Conservation (phyloP, 2,888 invertebrate genomes). For the Flexamia atlantica region DNA sequence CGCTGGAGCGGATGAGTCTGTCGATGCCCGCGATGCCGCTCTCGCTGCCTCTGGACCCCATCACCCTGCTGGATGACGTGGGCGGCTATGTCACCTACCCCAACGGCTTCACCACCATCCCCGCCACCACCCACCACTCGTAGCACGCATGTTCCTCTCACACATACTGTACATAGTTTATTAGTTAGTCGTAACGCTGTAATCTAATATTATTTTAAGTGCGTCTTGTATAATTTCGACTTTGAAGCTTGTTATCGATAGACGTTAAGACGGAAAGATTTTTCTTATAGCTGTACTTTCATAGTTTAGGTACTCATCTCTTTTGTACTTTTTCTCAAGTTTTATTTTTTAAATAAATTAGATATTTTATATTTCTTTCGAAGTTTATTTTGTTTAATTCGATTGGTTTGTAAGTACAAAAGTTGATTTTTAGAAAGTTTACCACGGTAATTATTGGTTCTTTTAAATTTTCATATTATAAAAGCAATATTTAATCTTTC, state of each 20-base stretch:
- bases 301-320: constrained; percentile 15
- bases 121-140: constrained; percentile 38
- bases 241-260: constrained; percentile 3
- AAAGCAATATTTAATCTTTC: background rate
- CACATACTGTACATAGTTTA: constrained; percentile 34
- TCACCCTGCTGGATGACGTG: constrained; percentile 65
- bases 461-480: background rate
- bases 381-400: background rate
- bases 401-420: background rate
- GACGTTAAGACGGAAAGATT: background rate
- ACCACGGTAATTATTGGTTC: background rate
- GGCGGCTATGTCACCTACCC: constrained; percentile 65
- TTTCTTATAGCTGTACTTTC: constrained; percentile 31
- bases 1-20: constrained; percentile 82
- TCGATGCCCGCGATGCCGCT: constrained; percentile 70
- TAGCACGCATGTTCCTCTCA: constrained; percentile 23
- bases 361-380: constrained; percentile 20
- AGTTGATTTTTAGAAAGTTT: background rate
- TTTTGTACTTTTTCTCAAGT: constrained; percentile 48
- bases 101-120: constrained; percentile 65
- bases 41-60: constrained; percentile 64
- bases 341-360: constrained; percentile 33
- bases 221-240: constrained; percentile 17
- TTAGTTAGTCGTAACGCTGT: constrained; percentile 2
- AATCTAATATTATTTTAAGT: constrained; percentile 16